Base-by-base conservation (phyloP, 2,113 vertebrate genomes). In the Chaetura pelagica region DNA sequence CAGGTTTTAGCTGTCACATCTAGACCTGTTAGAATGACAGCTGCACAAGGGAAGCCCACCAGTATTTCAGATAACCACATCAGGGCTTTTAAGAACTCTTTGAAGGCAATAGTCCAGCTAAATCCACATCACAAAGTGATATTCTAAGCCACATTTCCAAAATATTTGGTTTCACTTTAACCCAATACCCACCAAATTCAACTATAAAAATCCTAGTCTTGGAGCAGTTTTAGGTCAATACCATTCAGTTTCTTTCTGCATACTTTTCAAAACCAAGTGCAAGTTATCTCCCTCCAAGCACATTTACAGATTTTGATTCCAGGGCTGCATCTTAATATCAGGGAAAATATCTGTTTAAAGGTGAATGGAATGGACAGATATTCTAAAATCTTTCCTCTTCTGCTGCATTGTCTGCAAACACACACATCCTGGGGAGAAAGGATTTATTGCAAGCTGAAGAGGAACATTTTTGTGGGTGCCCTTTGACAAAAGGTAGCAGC, bases 371-470 rank as follows among this genome's bases (percentile, higher is more conserved):
- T 42, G 22, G 17, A 35, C 8, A 83, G 74, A 51, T 21, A 40
- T 35, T 76, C 30, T 40, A 11, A 74, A 82, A n/a, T 34, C 30
- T 90, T 85, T 68, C 40, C 27, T 76, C 51, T 80, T 57, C 85
- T 83, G 24, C 57, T 71, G 72, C 57, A 62, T 84, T 75, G 38
- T 34, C 93, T 94, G 24, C 61, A 85, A 83, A 64, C 5, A 62
- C 81, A 51, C 1, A 0, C 40, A 21, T 62, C 62, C 67, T 20
- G 61, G 16, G 84, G 87, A 94, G 32, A 88, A 64, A 73, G 51
- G 40, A 91, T 96, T 95, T 96, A 89, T 93, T 76, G 40, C 54
- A 76, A 84, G 48, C 71, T 79, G 63, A 91, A 93, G 62, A 87
- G 87, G 77, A 91, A 83, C 58, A 67, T 38, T 91, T 94, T 69